Base-by-base conservation (phyloP, 2,797 vertebrate species). In the Rhodeus uyekii region DNA sequence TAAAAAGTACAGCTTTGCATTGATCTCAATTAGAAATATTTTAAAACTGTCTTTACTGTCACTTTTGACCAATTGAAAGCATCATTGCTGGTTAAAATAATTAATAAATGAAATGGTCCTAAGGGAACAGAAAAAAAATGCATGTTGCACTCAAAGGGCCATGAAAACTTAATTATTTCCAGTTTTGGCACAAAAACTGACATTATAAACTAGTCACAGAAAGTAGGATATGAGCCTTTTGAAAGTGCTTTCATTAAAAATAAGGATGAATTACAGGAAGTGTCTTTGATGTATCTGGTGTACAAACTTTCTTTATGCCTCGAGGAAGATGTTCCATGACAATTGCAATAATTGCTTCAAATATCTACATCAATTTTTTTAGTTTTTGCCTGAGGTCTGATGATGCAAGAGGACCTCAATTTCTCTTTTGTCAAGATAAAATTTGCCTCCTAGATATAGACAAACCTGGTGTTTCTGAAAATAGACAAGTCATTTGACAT, bases 401-500 rank as follows among this genome's bases (percentile, higher is more conserved):
- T 84, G 84, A 88, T 72, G 85, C 75, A 88, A 87, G 34, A 61
- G 58, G 44, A 82, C 68, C 76, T 82, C 80, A 87, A 85, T 76
- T 78, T 79, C 67, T 82, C 76, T 73, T 68, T 79, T 84, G 55
- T 84, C 60, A 7, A 79, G 63, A 77, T 69, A 72, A 80, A 68
- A 80, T 64, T 76, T 64, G 67, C 76, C 68, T 82, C 61, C 64
- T 53, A 77, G 81, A 87, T 83, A 84, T 79, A 71, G 46, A 36
- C 60, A 68, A 58, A 50, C 42, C 38, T 46, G 19, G 50, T 42
- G 61, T 46, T 81, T 83, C 74, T n/a, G n/a, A 69, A 83, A 81
- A 85, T 71, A 75, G 83, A 80, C 36, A 8, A 81, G 38, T 53
- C 78, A 64, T 85, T 76, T 81, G 80, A 83, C 77, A 82, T 76